These are phyloP conservation scores for Cryptotermes secundus DNA, from an alignment of 1,140 invertebrate genomes.

Conservation along the genomic window DNA sequence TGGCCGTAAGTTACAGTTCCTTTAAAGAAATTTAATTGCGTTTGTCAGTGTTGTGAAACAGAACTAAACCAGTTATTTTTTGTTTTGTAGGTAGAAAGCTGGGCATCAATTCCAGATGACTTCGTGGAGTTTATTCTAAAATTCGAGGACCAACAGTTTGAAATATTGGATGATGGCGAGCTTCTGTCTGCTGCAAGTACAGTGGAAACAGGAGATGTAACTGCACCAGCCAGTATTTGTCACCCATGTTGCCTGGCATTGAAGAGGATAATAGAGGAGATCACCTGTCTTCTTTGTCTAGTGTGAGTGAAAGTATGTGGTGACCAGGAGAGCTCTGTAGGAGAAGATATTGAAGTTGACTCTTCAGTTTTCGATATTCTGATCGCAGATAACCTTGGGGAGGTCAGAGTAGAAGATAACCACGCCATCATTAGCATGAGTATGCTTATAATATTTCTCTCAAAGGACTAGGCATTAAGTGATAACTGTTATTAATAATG, in stretches of 20 bases:
- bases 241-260: background rate
- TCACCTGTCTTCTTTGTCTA: background rate
- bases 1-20: background rate
- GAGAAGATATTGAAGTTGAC: slow-evolving; percentile 31
- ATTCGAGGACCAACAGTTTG: slow-evolving; percentile 25
- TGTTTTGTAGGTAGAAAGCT: slow-evolving; percentile 27
- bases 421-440: slow-evolving; percentile 29
- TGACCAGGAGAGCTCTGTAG: background rate
- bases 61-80: background rate
- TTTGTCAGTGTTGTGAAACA: background rate
- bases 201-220: background rate
- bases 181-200: background rate
- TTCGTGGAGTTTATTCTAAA: slow-evolving; percentile 30
- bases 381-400: background rate
- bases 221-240: slow-evolving; percentile 26
- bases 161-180: slow-evolving; percentile 21
- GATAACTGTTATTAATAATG: no score
- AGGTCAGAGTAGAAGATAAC: slow-evolving; percentile 22
- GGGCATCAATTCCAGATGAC: slow-evolving; percentile 25
- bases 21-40: background rate
- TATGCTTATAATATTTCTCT: background rate
- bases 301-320: background rate
- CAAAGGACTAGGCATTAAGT: no score
- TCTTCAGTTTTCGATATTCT: slow-evolving; percentile 27
- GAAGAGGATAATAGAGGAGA: slow-evolving; percentile 31